These are phyloP conservation scores for Gonioctena quinquepunctata DNA, from an alignment of 1,140 invertebrate species.

Conservation along the genomic window DNA sequence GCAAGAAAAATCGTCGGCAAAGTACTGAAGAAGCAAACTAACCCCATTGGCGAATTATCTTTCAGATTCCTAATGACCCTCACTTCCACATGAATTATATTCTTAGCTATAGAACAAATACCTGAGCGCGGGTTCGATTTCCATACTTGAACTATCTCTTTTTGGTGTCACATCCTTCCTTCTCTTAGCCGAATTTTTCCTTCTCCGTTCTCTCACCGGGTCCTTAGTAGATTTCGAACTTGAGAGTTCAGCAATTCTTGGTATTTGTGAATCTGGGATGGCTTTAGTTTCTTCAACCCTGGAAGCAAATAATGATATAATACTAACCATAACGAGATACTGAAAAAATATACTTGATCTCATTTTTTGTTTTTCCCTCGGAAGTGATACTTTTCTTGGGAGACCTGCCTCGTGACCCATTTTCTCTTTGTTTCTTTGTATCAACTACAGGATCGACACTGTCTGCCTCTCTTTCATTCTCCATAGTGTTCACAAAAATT, in stretches of 20 bases:
- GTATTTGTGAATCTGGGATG: neutral
- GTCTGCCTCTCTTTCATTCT: neutral
- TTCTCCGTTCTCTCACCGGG: slow-evolving; percentile 31
- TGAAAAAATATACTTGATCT: neutral
- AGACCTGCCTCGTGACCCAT: too few species aligned
- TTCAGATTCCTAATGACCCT: too few species aligned
- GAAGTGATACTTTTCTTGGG: neutral
- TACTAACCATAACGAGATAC: too few species aligned
- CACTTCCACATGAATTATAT: too few species aligned
- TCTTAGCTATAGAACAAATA: too few species aligned
- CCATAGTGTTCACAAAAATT: neutral
- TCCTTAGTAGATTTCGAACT: slow-evolving; percentile 2
- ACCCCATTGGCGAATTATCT: too few species aligned
- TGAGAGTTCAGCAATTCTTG: too few species aligned
- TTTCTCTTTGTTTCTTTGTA: too few species aligned
- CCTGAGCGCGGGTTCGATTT: slow-evolving; percentile 35
- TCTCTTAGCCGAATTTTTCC: slow-evolving; percentile 13
- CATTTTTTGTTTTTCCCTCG: neutral
- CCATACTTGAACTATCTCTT: slow-evolving; percentile 24
- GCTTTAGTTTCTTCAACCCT: neutral
- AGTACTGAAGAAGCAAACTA: neutral
- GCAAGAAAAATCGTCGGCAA: neutral
- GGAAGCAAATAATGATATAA: too few species aligned
- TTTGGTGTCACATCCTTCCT: slow-evolving; percentile 18
- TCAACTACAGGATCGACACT: too few species aligned